Percentiles rank a stretch among this genome's conserved stretches.
These are phyloP conservation scores for Napeogenes inachia DNA, from an alignment of 2,888 invertebrate genomes.

Conservation along the genomic window DNA sequence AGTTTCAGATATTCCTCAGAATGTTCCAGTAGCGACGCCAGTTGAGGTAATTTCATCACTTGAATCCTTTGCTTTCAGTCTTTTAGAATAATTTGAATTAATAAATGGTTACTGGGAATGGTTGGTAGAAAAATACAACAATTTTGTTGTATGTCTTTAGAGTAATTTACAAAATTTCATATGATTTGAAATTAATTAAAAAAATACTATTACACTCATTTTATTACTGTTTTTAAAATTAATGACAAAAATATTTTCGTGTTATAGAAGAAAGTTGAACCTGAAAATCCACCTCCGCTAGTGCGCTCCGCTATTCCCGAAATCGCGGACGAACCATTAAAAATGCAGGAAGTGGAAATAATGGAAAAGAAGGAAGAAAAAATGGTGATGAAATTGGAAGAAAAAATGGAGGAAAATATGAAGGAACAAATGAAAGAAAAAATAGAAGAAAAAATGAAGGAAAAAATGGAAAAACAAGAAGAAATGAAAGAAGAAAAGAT, in stretches of 20 bases:
- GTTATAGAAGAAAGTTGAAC: slow-evolving; percentile 44
- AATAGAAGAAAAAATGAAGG: slow-evolving; percentile 26
- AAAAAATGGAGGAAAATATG: slow-evolving; percentile 13
- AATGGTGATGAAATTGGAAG: slow-evolving; percentile 25
- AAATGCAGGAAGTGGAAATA: slow-evolving; percentile 30
- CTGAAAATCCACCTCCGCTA: slow-evolving; percentile 43
- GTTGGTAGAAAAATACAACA: not conserved
- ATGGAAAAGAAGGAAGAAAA: slow-evolving; percentile 34
- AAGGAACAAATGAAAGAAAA: not conserved
- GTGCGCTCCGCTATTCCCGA: slow-evolving; percentile 44
- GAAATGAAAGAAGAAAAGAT: slow-evolving; percentile 22
- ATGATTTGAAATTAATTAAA: too few species aligned
- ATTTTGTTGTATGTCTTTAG: slow-evolving; percentile 5
- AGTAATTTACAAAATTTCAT: too few species aligned
- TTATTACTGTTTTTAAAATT: too few species aligned
- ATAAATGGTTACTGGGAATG: too few species aligned
- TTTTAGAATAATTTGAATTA: too few species aligned
- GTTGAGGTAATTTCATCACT: slow-evolving; percentile 11
- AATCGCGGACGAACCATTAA: slow-evolving; percentile 39
- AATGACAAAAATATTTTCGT: not conserved
- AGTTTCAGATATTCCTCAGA: slow-evolving; percentile 13
- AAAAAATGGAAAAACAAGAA: slow-evolving; percentile 34
- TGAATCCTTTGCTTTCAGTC: not conserved
- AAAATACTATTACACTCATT: too few species aligned
- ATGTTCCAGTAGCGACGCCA: slow-evolving; percentile 4